phyloP scores from a whole-genome alignment of 2,797 vertebrate genomes.

The Oophaga sylvatica region DNA sequence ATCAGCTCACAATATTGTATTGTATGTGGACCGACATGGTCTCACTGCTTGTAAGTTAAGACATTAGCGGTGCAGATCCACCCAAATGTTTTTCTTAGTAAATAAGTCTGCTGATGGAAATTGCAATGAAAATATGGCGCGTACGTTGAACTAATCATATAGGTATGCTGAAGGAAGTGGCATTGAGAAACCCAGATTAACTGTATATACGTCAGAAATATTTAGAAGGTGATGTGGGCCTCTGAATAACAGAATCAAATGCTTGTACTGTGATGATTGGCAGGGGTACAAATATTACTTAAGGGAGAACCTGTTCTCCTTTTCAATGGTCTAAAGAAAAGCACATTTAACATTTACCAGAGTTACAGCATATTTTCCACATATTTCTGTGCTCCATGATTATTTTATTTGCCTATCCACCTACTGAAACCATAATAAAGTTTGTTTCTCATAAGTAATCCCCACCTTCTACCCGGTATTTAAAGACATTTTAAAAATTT shows the following conservation, averaged over 20 bases:
- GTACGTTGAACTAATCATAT: constrained; percentile 2
- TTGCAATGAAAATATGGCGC: constrained; percentile 4
- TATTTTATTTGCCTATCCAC: constrained; percentile 66
- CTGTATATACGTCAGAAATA: constrained; percentile 60
- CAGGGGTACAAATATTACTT: constrained; percentile 64
- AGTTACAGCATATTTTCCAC: constrained; percentile 63
- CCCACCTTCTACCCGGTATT: constrained; percentile 46
- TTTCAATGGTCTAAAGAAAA: constrained; percentile 65
- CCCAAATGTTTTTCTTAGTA: constrained; percentile 23
- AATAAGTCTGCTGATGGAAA: constrained; percentile 23
- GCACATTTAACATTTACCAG: constrained; percentile 64
- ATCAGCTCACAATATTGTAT: not conserved
- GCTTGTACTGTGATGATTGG: constrained; percentile 64
- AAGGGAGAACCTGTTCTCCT: constrained; percentile 65
- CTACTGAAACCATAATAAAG: constrained; percentile 60
- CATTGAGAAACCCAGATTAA: constrained; percentile 41
- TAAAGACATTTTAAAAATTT: constrained; percentile 50
- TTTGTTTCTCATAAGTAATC: constrained; percentile 49
- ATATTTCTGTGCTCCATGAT: constrained; percentile 66
- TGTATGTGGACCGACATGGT: not conserved
- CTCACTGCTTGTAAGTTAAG: not conserved
- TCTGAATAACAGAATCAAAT: constrained; percentile 64
- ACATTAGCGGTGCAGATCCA: constrained; percentile 4
- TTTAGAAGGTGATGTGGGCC: constrained; percentile 54
- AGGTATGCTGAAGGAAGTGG: constrained; percentile 38